phyloP scores from a whole-genome alignment of 2,113 vertebrate species.

The Pelecanus crispus region DNA sequence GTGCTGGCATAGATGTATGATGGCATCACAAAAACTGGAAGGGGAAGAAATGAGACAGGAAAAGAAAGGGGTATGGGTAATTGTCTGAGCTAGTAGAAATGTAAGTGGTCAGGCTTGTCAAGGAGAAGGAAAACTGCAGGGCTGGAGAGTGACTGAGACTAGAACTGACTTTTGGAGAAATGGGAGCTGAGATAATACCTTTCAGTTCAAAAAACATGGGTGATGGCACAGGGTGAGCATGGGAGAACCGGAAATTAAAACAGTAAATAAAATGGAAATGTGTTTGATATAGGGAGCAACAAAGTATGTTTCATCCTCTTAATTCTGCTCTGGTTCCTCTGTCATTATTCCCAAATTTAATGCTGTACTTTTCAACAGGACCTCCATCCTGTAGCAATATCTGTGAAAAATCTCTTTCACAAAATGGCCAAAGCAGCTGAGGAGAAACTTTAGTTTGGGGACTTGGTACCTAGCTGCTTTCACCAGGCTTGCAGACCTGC shows the following conservation, averaged over 20 bases:
- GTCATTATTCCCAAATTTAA: neutral
- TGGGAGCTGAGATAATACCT: neutral
- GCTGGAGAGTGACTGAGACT: conserved; percentile 19
- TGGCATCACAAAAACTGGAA: conserved; percentile 43
- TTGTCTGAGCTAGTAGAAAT: conserved; percentile 49
- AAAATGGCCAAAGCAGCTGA: neutral
- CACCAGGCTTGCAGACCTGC: neutral
- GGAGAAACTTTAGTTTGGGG: neutral
- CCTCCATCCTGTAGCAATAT: neutral
- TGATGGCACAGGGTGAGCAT: neutral
- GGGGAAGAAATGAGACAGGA: conserved; percentile 47
- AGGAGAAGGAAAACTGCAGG: conserved; percentile 30
- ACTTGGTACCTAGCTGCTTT: neutral
- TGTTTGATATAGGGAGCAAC: neutral
- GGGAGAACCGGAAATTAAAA: conserved; percentile 23
- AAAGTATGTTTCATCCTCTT: neutral
- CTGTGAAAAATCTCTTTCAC: neutral
- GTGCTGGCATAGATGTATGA: conserved; percentile 46
- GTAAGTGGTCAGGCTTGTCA: conserved; percentile 49
- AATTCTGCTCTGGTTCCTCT: neutral
- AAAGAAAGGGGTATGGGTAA: conserved; percentile 12
- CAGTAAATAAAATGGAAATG: conserved; percentile 19
- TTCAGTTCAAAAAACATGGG: neutral
- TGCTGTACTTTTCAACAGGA: neutral
- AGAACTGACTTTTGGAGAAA: conserved; percentile 27